A percentile compares a stretch with the other conserved stretches of the same genome.
These are phyloP conservation scores for Calycopis cecrops DNA, from an alignment of 1,140 invertebrate genomes.

Conservation along the genomic window DNA sequence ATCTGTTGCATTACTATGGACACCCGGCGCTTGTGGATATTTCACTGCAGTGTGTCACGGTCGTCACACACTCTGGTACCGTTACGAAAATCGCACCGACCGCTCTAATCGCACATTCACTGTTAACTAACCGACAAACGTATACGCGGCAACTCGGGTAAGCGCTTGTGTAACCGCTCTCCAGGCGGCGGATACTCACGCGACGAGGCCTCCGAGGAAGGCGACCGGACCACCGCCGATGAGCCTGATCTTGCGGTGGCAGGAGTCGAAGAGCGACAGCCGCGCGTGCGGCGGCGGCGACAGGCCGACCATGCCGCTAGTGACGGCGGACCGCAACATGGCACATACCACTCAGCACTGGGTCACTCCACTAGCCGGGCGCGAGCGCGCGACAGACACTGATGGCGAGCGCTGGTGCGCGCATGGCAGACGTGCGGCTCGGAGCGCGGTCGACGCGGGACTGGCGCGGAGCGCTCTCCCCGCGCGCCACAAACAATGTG, in stretches of 20 bases:
- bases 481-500: neutral
- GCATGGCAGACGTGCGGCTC: constrained; percentile 48
- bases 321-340: constrained; percentile 54
- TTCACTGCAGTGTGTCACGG: too few relatives aligned
- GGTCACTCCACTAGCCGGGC: constrained; percentile 42
- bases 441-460: constrained; percentile 47
- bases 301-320: constrained; percentile 53
- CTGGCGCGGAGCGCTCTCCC: constrained; percentile 30
- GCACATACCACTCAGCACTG: constrained; percentile 18
- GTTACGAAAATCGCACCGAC: constrained; percentile 22
- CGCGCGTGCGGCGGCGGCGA: constrained; percentile 71
- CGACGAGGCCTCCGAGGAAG: constrained; percentile 81
- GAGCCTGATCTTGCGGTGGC: constrained; percentile 82
- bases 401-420: constrained; percentile 48
- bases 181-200: constrained; percentile 74
- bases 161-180: constrained; percentile 2
- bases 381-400: constrained; percentile 51
- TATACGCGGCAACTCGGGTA: neutral
- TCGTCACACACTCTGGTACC: constrained; percentile 14
- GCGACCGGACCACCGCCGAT: constrained; percentile 78
- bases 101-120: constrained; percentile 13
- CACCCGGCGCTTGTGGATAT: too few relatives aligned
- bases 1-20: too few relatives aligned
- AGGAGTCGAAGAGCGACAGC: constrained; percentile 80
- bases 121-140: constrained; percentile 12